Evolutionary conservation across 2,888 invertebrate species (phyloP), one percentile per base, ranked within the genome.

Genomic region (Drosophila fulvimacula): DNA sequence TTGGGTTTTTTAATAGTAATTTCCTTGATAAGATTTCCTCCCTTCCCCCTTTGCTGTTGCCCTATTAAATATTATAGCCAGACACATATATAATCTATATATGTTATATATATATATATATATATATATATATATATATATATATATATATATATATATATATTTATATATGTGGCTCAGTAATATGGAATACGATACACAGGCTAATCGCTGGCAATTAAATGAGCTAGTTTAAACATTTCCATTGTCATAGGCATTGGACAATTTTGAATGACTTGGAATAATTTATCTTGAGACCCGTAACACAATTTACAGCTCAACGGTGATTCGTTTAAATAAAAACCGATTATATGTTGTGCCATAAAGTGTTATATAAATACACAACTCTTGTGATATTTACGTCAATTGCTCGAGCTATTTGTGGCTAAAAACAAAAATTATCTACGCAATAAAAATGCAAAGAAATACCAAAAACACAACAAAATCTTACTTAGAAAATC

Each of bases 261-360:
- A 62, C 49, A 19, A 38, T 24, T 48, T 49, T 17, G 65, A 76
- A 76, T 79, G 76, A 76, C 79, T 76, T 74, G 75, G 46, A 59
- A 74, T 55, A 69, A 82, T 88, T 82, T 88, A 85, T 88, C 86
- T 88, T 75, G 58, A 52, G 66, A 61, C 55, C 55, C 66, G 44
- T 63, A 58, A 62, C 59, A 68, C 63, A 69, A 87, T 82, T 82
- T 82, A 82, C 70, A 76, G 69, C 67, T 68, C 64, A 55, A 76
- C 79, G 82, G 73, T 82, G 82, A 82, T 87, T 82, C 48, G 84
- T 82, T 87, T 87, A 79, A 82, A 84, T 84, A 68, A 71, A 66
- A 78, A 76, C 85, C 88, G 82, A 79, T 85, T 82, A 84, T 63
- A 65, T 53, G 46, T 24, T 65, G 52, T 65, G 69, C 84, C 65